These are phyloP conservation scores for Clarias batrachus DNA, from an alignment of 2,113 vertebrate genomes.

Conservation along the genomic window DNA sequence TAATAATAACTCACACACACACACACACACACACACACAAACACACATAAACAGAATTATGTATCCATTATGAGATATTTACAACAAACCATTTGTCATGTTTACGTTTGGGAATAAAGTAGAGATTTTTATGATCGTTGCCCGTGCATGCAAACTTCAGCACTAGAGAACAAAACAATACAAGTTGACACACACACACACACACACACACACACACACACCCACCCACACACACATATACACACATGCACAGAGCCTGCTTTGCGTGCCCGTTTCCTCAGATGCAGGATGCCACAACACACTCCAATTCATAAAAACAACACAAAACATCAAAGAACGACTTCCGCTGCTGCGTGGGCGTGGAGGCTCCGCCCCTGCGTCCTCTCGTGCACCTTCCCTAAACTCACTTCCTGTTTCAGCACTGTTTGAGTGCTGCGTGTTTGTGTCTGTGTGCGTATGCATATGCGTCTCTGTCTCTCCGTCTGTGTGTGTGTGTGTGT, in stretches of 20 bases:
- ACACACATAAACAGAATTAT: neutral
- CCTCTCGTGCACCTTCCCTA: slow-evolving; percentile 40
- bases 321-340: slow-evolving; percentile 30
- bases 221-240: slow-evolving; percentile 8
- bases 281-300: neutral
- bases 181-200: neutral
- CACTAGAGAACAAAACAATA: neutral
- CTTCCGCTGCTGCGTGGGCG: slow-evolving; percentile 38
- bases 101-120: neutral
- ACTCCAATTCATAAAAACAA: slow-evolving; percentile 48
- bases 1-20: neutral
- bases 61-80: neutral
- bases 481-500: neutral
- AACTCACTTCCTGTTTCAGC: slow-evolving; percentile 44
- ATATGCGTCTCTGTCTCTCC: no score
- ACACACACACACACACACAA: neutral
- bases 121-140: neutral
- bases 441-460: neutral
- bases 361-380: slow-evolving; percentile 29
- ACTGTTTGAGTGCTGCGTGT: neutral
- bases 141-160: neutral
- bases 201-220: slow-evolving; percentile 21
- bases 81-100: neutral
- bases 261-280: neutral
- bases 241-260: neutral